Conservation (phyloP, 2,113 vertebrate genomes). For the Vidua macroura region DNA sequence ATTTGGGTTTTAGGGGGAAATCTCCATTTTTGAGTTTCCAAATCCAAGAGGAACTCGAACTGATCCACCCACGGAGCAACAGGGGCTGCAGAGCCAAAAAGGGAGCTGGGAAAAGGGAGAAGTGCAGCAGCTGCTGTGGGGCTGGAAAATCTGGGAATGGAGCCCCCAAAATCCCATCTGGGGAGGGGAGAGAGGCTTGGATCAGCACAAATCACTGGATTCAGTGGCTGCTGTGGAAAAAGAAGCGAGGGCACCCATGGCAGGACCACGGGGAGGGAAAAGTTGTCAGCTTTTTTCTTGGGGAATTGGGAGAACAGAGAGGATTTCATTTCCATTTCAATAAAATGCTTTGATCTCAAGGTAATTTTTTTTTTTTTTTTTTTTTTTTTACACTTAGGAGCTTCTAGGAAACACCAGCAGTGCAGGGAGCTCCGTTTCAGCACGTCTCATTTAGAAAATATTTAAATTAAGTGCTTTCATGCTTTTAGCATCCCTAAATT, state of each 20-base stretch:
- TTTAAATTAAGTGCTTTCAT: not conserved
- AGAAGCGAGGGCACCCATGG: fast-evolving
- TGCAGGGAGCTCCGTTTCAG: not conserved
- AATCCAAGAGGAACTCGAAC: not conserved
- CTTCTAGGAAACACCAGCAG: not conserved
- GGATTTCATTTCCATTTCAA: not conserved
- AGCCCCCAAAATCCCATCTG: fast-evolving
- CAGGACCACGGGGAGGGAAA: not conserved
- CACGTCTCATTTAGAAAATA: not conserved
- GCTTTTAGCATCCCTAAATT: not conserved
- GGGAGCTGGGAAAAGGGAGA: not conserved
- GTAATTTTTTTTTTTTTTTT: not conserved
- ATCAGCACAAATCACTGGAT: fast-evolving
- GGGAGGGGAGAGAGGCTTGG: fast-evolving
- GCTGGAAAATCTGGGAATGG: fast-evolving
- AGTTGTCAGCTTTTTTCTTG: not conserved
- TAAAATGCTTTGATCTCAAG: not conserved
- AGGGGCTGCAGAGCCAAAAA: not conserved
- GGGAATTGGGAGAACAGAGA: not conserved
- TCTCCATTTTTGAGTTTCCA: fast-evolving
- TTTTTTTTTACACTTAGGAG: not conserved
- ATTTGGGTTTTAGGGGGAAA: too few species aligned
- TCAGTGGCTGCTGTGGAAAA: not conserved
- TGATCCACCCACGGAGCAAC: not conserved
- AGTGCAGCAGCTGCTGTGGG: fast-evolving